A percentile compares a stretch with the other conserved stretches of the same genome.
phyloP scores from a whole-genome alignment of 2,113 vertebrate genomes.

The Speoplatyrhinus poulsoni region DNA sequence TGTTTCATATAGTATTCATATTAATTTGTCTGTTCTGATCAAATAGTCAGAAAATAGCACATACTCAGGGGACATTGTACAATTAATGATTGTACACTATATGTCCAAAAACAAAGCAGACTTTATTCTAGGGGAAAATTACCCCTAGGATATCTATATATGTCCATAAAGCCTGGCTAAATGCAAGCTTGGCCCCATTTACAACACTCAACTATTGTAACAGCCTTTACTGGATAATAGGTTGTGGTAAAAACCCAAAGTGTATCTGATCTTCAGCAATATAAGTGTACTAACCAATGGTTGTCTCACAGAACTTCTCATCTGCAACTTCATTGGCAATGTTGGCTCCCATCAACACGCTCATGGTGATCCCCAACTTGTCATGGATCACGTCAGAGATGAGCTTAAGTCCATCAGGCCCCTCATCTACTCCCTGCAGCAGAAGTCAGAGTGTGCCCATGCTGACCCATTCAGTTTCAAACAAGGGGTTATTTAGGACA shows the following conservation, averaged over 20 bases:
- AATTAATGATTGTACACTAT: too few species aligned
- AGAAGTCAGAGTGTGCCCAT: neutral
- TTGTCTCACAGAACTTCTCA: conserved; percentile 97
- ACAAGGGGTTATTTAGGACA: neutral
- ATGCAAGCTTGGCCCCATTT: neutral
- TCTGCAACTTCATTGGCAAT: conserved; percentile 95
- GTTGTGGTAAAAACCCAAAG: neutral
- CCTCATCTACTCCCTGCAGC: conserved; percentile 89
- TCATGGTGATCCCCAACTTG: conserved; percentile 87
- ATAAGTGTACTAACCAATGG: conserved; percentile 83
- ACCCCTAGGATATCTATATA: neutral
- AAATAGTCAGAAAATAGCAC: too few species aligned
- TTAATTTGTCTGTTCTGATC: too few species aligned
- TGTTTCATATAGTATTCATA: neutral
- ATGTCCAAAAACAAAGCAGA: too few species aligned
- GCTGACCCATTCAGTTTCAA: conserved; percentile 4
- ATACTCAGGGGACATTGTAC: too few species aligned
- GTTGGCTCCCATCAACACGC: conserved; percentile 95
- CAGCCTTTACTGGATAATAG: neutral
- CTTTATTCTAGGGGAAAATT: neutral
- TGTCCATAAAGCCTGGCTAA: neutral
- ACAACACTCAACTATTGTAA: neutral
- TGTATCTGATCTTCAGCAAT: neutral
- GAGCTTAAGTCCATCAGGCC: conserved; percentile 90
- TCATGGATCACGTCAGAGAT: conserved; percentile 96